phyloP scores from a whole-genome alignment of 2,113 vertebrate species.

The Cettia cetti region DNA sequence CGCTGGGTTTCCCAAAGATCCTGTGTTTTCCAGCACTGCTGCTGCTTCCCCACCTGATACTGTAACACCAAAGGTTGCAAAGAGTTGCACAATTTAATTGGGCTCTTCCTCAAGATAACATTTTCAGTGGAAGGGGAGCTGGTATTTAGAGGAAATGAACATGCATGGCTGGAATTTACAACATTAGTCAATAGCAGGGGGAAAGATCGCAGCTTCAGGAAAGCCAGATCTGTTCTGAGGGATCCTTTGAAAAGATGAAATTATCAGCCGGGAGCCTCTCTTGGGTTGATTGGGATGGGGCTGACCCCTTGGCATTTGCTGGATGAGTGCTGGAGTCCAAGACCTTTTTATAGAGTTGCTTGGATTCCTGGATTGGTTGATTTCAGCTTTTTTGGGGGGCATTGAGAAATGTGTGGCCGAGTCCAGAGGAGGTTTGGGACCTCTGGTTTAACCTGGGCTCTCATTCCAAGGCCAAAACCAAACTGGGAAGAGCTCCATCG shows the following conservation, averaged over 20 bases:
- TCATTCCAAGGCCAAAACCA: neutral
- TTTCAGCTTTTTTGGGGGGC: neutral
- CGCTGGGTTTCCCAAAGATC: slow-evolving; percentile 24
- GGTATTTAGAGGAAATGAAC: neutral
- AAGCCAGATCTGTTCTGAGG: neutral
- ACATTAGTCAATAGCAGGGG: neutral
- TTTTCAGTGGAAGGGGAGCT: neutral
- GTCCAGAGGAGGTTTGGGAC: neutral
- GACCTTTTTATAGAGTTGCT: neutral
- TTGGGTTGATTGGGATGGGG: neutral
- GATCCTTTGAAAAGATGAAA: neutral
- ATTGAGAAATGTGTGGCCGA: neutral
- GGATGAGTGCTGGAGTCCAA: neutral
- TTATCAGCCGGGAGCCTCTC: neutral
- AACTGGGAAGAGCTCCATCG: neutral
- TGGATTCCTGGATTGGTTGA: neutral
- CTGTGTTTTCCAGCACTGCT: neutral
- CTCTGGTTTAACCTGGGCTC: neutral
- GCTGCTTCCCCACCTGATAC: neutral
- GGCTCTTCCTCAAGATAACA: neutral
- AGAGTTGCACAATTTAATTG: neutral
- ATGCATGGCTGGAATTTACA: neutral
- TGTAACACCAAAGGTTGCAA: neutral
- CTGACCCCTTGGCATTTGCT: neutral
- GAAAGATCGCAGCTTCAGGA: neutral